Evolutionary conservation across 2,113 vertebrate genomes (phyloP).

Genomic region (Tretioscincus oriximinensis): DNA sequence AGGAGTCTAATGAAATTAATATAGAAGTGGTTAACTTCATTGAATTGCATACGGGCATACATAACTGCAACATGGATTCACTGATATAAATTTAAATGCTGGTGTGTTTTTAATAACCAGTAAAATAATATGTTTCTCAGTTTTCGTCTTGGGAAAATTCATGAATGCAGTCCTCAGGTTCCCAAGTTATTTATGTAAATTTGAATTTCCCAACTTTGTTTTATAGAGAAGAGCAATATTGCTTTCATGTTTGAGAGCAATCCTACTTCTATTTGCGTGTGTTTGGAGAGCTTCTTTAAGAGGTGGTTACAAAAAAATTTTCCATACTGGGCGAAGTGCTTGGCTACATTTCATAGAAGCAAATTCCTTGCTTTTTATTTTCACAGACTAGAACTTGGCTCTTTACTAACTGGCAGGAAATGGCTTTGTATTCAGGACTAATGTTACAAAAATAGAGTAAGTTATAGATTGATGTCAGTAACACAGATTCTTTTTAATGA

Average conservation of each 20-base stretch:
- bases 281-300: not conserved
- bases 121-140: conserved; percentile 15
- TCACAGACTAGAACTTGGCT: no score
- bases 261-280: not conserved
- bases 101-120: not conserved
- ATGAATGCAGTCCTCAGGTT: not conserved
- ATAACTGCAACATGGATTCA: not conserved
- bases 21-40: conserved; percentile 47
- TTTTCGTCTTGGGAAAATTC: not conserved
- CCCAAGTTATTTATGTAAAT: not conserved
- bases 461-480: not conserved
- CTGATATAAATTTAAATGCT: conserved; percentile 36
- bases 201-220: not conserved
- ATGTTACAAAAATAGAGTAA: not conserved
- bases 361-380: not conserved
- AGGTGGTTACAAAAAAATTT: not conserved
- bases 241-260: not conserved
- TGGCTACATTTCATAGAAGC: not conserved
- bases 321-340: not conserved
- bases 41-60: not conserved
- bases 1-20: conserved; percentile 55
- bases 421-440: no score
- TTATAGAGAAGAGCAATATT: not conserved
- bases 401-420: no score
- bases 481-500: no score